A percentile compares a stretch with the other conserved stretches of the same genome.
Conservation (phyloP, 2,888 invertebrate genomes). For the Alsophila aescularia region DNA sequence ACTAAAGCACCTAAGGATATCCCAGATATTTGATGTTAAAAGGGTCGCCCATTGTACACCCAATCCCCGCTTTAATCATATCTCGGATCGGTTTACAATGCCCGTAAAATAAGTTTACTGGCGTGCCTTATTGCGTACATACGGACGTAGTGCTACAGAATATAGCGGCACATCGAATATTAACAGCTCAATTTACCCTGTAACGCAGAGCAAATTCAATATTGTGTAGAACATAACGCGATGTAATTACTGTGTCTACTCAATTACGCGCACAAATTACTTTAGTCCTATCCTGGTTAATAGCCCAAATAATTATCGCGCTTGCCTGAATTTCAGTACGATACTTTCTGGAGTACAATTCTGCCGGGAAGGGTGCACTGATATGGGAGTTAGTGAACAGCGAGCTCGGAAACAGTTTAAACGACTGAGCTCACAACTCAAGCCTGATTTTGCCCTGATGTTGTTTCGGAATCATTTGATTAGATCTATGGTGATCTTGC, state of each 20-base stretch:
- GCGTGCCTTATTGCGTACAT: slow-evolving; percentile 1
- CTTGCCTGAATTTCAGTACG: slow-evolving; percentile 18
- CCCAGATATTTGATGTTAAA: slow-evolving; percentile 26
- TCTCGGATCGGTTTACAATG: slow-evolving; percentile 21
- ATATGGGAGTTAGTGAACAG: slow-evolving; percentile 7
- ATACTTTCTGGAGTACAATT: slow-evolving; percentile 18
- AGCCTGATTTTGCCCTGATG: neutral
- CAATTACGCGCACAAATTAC: slow-evolving; percentile 41
- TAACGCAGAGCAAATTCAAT: slow-evolving; percentile 42
- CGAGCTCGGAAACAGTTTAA: neutral
- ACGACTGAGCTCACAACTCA: slow-evolving; percentile 1
- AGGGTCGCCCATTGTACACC: slow-evolving; percentile 28
- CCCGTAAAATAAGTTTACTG: slow-evolving; percentile 30
- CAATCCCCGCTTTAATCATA: slow-evolving; percentile 30
- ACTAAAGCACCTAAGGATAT: slow-evolving; percentile 23
- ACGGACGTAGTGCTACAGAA: neutral
- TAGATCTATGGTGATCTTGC: neutral
- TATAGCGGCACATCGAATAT: slow-evolving; percentile 21
- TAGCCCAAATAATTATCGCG: slow-evolving; percentile 26
- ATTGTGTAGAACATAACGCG: slow-evolving; percentile 35
- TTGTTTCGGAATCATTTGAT: neutral
- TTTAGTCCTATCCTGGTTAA: slow-evolving; percentile 23
- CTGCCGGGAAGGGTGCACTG: slow-evolving; percentile 3
- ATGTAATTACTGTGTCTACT: slow-evolving; percentile 40
- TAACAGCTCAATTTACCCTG: slow-evolving; percentile 39